Conservation (phyloP, 1,140 invertebrate species). For the Brachionus calyciflorus region DNA sequence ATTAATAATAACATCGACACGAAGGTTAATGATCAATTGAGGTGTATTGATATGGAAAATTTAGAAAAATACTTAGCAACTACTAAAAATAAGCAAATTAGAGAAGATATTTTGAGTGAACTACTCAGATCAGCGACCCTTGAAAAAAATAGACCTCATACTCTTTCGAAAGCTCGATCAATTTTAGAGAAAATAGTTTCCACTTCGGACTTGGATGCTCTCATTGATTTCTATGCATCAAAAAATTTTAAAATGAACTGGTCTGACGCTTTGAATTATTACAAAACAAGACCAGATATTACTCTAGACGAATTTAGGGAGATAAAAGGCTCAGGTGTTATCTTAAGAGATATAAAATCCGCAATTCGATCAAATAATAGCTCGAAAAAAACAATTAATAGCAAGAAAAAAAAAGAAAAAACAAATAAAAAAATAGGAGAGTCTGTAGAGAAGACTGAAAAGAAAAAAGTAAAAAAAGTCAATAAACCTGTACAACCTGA, state of each 20-base stretch:
- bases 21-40: not conserved
- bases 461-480: not conserved
- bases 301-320: constrained; percentile 11
- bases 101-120: constrained; percentile 13
- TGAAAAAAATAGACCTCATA: not conserved
- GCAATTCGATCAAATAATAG: not conserved
- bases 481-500: not conserved
- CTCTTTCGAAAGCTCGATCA: not conserved
- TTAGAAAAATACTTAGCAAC: not conserved
- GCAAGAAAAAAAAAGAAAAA: not conserved
- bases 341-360: not conserved
- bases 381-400: not conserved
- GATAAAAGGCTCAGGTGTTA: not conserved
- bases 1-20: constrained; percentile 13
- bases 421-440: not conserved
- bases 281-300: constrained; percentile 24
- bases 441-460: not conserved
- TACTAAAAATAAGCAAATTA: not conserved
- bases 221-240: constrained; percentile 3
- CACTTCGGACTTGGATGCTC: not conserved
- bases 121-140: constrained; percentile 3
- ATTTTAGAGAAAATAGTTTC: constrained; percentile 1
- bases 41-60: constrained; percentile 26
- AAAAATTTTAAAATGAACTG: constrained; percentile 34
- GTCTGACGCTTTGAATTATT: constrained; percentile 21